These are phyloP conservation scores for Pachyramphus minor DNA, from an alignment of 2,113 vertebrate genomes.

Conservation along the genomic window DNA sequence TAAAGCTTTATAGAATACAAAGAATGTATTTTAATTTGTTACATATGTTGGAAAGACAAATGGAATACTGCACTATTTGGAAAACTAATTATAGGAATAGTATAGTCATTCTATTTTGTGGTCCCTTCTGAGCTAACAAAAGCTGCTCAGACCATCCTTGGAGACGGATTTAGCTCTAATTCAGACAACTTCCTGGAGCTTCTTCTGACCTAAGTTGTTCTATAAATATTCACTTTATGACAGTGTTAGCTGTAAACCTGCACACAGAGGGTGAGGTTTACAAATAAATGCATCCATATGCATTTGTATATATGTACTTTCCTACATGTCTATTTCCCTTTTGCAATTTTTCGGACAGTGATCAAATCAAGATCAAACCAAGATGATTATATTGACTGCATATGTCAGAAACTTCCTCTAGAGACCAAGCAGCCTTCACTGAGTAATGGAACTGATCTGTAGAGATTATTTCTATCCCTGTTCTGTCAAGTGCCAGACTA, in stretches of 20 bases:
- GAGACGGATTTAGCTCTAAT: not conserved
- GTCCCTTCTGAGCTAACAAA: not conserved
- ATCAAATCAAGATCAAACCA: not conserved
- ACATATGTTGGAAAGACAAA: not conserved
- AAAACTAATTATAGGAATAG: not conserved
- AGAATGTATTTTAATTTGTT: not conserved
- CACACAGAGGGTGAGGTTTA: not conserved
- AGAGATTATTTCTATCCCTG: not conserved
- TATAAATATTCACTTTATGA: not conserved
- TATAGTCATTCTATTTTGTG: not conserved
- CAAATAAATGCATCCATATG: not conserved
- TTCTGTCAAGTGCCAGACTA: not conserved
- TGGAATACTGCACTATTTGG: not conserved
- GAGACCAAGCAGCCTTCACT: not conserved
- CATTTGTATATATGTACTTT: no score
- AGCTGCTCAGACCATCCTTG: not conserved
- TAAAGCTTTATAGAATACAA: not conserved
- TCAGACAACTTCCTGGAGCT: not conserved
- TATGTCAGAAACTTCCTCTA: not conserved
- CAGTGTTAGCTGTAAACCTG: not conserved
- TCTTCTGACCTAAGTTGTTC: not conserved
- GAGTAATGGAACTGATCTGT: not conserved
- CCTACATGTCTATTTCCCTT: not conserved
- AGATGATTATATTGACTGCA: not conserved
- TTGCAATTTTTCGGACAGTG: not conserved